Percentiles rank a stretch among this genome's conserved stretches.
These are phyloP conservation scores for Polymixis lichenea DNA, from an alignment of 2,888 invertebrate species.

Conservation along the genomic window DNA sequence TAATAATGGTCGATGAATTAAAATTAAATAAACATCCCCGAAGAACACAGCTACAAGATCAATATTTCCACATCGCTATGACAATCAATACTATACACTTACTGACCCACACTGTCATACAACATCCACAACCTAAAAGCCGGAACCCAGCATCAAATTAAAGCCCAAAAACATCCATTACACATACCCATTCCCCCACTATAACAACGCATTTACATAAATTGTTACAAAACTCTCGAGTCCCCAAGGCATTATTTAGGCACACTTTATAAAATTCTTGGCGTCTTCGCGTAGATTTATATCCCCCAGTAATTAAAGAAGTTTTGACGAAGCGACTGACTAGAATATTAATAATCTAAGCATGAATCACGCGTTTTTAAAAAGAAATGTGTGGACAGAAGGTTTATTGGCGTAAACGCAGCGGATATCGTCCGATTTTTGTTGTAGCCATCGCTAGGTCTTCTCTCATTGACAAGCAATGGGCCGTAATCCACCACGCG, in stretches of 20 bases:
- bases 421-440: too few species aligned
- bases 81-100: background rate
- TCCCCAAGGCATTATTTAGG: slow-evolving; percentile 59
- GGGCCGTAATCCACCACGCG: too few species aligned
- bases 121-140: background rate
- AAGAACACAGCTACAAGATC: background rate
- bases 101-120: background rate
- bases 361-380: slow-evolving; percentile 62
- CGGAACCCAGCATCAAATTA: slow-evolving; percentile 26
- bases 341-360: slow-evolving; percentile 69
- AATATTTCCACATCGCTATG: background rate
- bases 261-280: slow-evolving; percentile 67
- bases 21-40: background rate
- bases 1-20: background rate
- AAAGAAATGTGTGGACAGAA: slow-evolving; percentile 30
- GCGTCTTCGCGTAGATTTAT: slow-evolving; percentile 66
- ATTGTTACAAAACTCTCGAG: slow-evolving; percentile 58
- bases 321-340: slow-evolving; percentile 63
- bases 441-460: too few species aligned
- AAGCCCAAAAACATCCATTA: slow-evolving; percentile 35
- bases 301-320: slow-evolving; percentile 68
- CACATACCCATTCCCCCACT: slow-evolving; percentile 35
- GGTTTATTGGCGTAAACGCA: background rate
- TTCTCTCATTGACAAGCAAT: too few species aligned
- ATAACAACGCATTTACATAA: slow-evolving; percentile 64